Percentiles rank a stretch among this genome's conserved stretches.
Evolutionary conservation across 2,888 invertebrate genomes (phyloP).

Genomic region (Oxycera nigricornis): DNA sequence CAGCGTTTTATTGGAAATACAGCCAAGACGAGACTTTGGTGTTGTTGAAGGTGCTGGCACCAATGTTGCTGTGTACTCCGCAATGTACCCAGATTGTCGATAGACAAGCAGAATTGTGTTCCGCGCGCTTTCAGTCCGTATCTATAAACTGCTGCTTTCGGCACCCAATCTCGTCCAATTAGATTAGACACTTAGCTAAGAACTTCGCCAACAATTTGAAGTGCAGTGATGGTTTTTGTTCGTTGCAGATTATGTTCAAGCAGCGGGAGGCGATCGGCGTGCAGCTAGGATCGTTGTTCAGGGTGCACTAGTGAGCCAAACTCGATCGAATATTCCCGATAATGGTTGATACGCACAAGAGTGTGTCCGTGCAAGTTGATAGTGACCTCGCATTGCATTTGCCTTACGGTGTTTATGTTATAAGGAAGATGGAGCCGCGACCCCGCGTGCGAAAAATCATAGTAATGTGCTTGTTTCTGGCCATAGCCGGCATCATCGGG

Average conservation of each 20-base stretch:
- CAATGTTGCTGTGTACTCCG: too few relatives aligned
- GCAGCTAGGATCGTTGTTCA: not conserved
- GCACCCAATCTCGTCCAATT: too few relatives aligned
- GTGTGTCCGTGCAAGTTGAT: conserved; percentile 84
- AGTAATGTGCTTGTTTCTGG: conserved; percentile 81
- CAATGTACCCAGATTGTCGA: too few relatives aligned
- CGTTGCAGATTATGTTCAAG: not conserved
- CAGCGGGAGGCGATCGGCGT: not conserved
- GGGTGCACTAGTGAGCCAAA: not conserved
- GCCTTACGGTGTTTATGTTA: conserved; percentile 80
- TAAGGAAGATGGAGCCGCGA: conserved; percentile 85
- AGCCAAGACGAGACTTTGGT: too few relatives aligned
- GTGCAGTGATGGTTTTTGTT: not conserved
- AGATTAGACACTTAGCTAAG: too few relatives aligned
- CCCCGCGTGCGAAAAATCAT: conserved; percentile 81
- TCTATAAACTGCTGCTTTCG: too few relatives aligned
- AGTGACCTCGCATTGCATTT: conserved; percentile 81
- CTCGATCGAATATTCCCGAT: conserved; percentile 1
- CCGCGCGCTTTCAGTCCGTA: too few relatives aligned
- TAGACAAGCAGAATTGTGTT: too few relatives aligned
- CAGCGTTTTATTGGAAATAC: too few relatives aligned
- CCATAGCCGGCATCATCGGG: conserved; percentile 85
- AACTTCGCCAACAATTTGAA: too few relatives aligned
- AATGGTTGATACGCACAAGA: conserved; percentile 69
- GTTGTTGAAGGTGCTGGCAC: too few relatives aligned